These are phyloP conservation scores for Podiceps cristatus DNA, from an alignment of 2,113 vertebrate species.

Conservation along the genomic window DNA sequence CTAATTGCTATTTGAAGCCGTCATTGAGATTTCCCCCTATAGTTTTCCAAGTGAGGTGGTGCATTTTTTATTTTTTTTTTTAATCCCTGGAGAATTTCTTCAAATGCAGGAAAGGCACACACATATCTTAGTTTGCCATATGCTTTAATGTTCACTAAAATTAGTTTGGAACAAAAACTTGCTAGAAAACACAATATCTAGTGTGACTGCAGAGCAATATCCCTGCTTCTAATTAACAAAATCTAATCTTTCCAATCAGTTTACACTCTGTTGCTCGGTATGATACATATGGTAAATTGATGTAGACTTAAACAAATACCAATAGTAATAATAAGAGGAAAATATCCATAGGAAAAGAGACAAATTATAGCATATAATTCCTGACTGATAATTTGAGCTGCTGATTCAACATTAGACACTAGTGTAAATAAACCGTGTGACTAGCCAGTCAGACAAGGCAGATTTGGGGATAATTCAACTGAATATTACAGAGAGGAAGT, in stretches of 20 bases:
- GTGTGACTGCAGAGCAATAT: conserved; percentile 7
- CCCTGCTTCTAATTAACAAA: background rate
- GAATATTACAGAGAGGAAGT: background rate
- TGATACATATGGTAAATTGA: conserved; percentile 27
- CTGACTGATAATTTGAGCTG: background rate
- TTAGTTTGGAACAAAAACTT: conserved; percentile 16
- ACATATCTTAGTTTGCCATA: conserved; percentile 1
- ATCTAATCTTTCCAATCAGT: conserved; percentile 17
- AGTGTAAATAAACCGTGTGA: background rate
- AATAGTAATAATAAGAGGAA: background rate
- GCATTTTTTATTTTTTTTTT: background rate
- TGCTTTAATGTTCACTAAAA: conserved; percentile 18
- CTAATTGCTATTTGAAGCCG: background rate
- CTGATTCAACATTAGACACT: background rate
- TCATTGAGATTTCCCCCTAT: background rate
- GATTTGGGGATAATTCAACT: background rate
- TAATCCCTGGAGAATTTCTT: background rate
- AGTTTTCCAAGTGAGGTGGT: background rate
- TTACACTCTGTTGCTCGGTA: background rate
- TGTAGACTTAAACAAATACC: background rate
- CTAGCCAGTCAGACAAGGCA: background rate
- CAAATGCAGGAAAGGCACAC: background rate
- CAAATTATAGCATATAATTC: background rate
- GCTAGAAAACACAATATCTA: conserved; percentile 15
- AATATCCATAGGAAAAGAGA: background rate